Percentiles rank a stretch among this genome's conserved stretches.
These are phyloP conservation scores for Melanerpes formicivorus DNA, from an alignment of 2,113 vertebrate genomes.

Conservation along the genomic window DNA sequence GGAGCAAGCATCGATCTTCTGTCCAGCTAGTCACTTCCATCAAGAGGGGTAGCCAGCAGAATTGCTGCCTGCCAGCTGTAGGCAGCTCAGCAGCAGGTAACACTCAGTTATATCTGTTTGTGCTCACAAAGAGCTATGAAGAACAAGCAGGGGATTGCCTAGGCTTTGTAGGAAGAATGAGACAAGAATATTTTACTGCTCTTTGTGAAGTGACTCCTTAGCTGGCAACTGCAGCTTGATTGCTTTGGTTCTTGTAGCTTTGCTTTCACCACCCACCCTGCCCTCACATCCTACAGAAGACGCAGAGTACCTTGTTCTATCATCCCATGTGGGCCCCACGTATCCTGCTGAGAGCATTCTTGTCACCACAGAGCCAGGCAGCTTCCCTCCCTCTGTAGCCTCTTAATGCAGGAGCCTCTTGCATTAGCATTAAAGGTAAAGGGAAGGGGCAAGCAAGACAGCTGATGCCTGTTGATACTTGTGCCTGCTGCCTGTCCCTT, in stretches of 20 bases:
- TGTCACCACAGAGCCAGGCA: accelerated
- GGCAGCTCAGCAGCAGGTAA: not conserved
- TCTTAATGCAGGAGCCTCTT: accelerated
- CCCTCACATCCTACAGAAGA: not conserved
- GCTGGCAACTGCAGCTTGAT: not conserved
- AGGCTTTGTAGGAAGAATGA: not conserved
- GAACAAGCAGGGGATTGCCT: not conserved
- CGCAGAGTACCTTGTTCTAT: not conserved
- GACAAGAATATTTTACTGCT: not conserved
- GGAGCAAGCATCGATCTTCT: slow-evolving; percentile 24
- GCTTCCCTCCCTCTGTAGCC: not conserved
- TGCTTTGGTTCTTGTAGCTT: not conserved
- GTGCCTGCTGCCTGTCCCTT: not conserved
- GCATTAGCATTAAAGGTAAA: not conserved
- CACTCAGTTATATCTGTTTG: not conserved
- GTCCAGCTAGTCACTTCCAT: not conserved
- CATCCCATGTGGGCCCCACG: accelerated
- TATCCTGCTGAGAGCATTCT: not conserved
- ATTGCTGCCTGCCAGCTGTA: not conserved
- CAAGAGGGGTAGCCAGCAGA: not conserved
- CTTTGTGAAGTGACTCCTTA: not conserved
- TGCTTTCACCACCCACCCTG: not conserved
- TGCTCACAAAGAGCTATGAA: not conserved
- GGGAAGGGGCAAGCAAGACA: not conserved
- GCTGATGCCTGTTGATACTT: accelerated